Base-by-base conservation (phyloP, 2,888 invertebrate species). In the Andrena chrysosceles region DNA sequence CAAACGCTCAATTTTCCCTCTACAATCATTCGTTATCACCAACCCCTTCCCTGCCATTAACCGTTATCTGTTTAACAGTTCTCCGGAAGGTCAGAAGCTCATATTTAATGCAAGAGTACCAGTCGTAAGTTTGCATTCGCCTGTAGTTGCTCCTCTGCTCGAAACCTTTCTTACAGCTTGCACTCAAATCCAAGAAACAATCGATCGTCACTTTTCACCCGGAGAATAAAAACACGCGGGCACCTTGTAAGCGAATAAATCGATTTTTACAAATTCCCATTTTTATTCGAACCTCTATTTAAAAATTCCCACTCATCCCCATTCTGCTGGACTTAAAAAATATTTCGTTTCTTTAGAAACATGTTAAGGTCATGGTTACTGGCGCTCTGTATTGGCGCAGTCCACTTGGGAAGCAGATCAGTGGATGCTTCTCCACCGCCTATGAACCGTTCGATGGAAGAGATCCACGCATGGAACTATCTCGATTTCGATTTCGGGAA, bases 401-500 rank as follows among this genome's bases (percentile, higher is more conserved):
- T 73, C n/a, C 59, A 3, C 13, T 33, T 42, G 23, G 6, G 5
- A 8, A 10, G 13, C 2, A 10, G 35, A 29, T 0, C 13, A 13
- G 6, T 7, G 13, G 23, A 2, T 10, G 33, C 20, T 5, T 20
- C 16, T 10, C 4, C 54, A n/a, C 26, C 10, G 8, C 0, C 2
- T 23, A 16, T 3, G 1, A 0, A 0, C 0, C 0, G 0, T 0
- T 2, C 81, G 33, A 13, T 91, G 20, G 1, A 81, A 0, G 54
- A 81, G 0, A 94, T 96, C 56, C 96, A 96, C 92, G 95, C 96
- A 83, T 97, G 97, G 97, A 96, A 96, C 84, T 95, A 95, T 69
- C 92, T 97, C 1, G 97, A 97, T 92, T 97, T 96, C 91, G 95
- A 95, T 63, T 97, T 96, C 93, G 95, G 95, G 0, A 95, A 95